Evolutionary conservation across 1,140 invertebrate species (phyloP), one percentile per base, ranked within the genome.

Genomic region (Stegodyphus dumicola): DNA sequence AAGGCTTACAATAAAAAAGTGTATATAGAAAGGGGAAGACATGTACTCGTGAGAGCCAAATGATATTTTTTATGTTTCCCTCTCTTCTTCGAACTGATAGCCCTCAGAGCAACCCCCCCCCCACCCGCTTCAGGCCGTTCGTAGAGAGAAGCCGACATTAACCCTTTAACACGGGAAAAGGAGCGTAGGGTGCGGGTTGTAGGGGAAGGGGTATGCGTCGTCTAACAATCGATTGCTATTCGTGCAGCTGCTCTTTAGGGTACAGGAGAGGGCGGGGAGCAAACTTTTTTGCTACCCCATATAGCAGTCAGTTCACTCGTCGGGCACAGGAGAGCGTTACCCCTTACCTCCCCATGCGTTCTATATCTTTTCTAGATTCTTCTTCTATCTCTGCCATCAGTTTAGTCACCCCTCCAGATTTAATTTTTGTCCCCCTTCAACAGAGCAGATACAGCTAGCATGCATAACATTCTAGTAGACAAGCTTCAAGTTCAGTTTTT

Each of bases 91-190:
- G 60, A 48, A 65, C 15, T 66, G 80, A 74, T 75, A 75, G 71
- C 71, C 53, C 53, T 83, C 51, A 13, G 48, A n/a, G n/a, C n/a
- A n/a, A n/a, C n/a, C 13, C 10, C 17, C 53, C 69, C 64, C 52
- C 7, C 52, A 33, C 33, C 33, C 33, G 33, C 33, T 13, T 18
- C 49, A 52, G 52, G 33, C 69, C 33, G n/a, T 33, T 33, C 33
- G 33, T 33, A 33, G 33, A 33, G 54, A 51, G 60, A 33, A 78
- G 66, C 78, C 69, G 18, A 73, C 66, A 69, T 85, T 85, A 85
- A 85, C 81, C 81, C 81, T 85, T 85, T 85, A 77, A 77, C 51
- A 51, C 13, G 7, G 69, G 48, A 79, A 56, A 77, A 79, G 52
- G 56, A 65, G 51, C n/a, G 48, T 73, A 56, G 78, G 78, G 56